Conservation (phyloP, 1,140 invertebrate genomes). For the Drosophila sp. region DNA sequence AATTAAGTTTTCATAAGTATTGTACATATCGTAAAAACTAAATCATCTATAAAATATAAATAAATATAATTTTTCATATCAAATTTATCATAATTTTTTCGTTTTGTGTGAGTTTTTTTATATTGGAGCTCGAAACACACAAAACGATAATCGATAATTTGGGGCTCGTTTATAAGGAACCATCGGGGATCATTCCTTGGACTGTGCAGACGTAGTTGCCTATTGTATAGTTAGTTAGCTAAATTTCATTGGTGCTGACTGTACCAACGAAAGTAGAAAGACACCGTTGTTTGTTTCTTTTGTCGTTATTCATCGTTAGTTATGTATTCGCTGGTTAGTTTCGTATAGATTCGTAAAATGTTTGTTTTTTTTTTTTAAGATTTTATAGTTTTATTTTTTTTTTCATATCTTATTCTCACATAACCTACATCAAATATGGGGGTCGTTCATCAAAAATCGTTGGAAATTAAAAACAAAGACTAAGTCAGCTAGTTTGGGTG, state of each 20-base stretch:
- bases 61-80: constrained; percentile 45
- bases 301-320: constrained; percentile 13
- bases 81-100: constrained; percentile 10
- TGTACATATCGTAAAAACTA: constrained; percentile 61
- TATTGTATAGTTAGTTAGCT: constrained; percentile 28
- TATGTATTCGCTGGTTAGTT: constrained; percentile 8
- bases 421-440: constrained; percentile 72
- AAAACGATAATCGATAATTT: background rate
- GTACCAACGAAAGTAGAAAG: constrained; percentile 31
- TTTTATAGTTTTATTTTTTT: constrained; percentile 34
- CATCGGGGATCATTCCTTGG: constrained; percentile 18
- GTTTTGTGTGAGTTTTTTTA: background rate
- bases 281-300: background rate
- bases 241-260: constrained; percentile 28
- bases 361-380: constrained; percentile 40
- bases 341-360: constrained; percentile 46
- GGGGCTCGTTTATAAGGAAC: background rate
- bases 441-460: constrained; percentile 79
- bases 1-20: constrained; percentile 66
- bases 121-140: constrained; percentile 8
- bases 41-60: constrained; percentile 74
- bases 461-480: constrained; percentile 70
- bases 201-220: constrained; percentile 16
- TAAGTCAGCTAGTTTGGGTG: constrained; percentile 64
- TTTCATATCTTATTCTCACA: constrained; percentile 69